A percentile compares a stretch with the other conserved stretches of the same genome.
phyloP scores from a whole-genome alignment of 2,113 vertebrate genomes.

The Alligator sinensis region DNA sequence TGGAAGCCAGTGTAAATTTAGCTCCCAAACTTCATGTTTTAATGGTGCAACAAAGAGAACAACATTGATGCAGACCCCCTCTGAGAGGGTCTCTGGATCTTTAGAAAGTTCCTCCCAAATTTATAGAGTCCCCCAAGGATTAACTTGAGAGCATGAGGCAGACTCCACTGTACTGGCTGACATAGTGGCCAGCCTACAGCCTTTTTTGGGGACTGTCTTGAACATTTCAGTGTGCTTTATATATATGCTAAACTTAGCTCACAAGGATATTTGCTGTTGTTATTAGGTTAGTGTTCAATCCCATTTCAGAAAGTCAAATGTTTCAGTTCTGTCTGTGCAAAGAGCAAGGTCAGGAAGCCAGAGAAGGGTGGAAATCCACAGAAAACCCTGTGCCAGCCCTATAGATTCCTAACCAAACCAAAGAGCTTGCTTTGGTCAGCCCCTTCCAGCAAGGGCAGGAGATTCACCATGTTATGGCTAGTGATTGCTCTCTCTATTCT shows the following conservation, averaged over 20 bases:
- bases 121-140: not conserved
- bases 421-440: not conserved
- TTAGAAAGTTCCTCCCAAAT: not conserved
- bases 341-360: not conserved
- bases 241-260: not conserved
- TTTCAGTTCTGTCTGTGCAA: too few relatives aligned
- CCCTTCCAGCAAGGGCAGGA: not conserved
- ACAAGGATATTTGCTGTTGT: not conserved
- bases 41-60: too few relatives aligned
- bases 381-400: not conserved
- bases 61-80: too few relatives aligned
- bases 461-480: not conserved
- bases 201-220: not conserved
- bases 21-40: not conserved
- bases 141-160: not conserved
- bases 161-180: not conserved
- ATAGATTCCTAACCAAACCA: too few relatives aligned
- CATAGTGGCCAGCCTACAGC: not conserved
- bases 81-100: conserved; percentile 8
- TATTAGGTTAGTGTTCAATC: not conserved
- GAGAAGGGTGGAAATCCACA: too few relatives aligned
- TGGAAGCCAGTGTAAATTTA: not conserved
- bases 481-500: not conserved
- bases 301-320: not conserved
- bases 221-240: not conserved